Conservation (phyloP, 2,797 vertebrate genomes). For the Gambelia wislizenii region DNA sequence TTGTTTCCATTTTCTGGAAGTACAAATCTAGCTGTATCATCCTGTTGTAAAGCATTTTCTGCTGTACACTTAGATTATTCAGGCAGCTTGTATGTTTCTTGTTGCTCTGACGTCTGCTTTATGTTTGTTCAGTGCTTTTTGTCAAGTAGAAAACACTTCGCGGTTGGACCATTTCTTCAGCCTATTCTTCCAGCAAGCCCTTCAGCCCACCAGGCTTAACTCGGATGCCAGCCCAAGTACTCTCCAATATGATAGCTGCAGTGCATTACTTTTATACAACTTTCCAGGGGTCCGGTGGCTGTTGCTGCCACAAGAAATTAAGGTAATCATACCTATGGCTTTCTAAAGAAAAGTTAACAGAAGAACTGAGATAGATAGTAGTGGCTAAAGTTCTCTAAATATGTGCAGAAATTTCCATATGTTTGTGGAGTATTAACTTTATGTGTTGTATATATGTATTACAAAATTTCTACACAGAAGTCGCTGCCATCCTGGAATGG, state of each 20-base stretch:
- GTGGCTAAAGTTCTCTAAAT: neutral
- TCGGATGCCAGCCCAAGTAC: conserved; percentile 57
- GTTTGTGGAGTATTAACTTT: neutral
- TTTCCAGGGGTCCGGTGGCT: conserved; percentile 94
- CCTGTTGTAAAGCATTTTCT: neutral
- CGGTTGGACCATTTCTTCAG: conserved; percentile 95
- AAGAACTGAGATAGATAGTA: neutral
- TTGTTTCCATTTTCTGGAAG: neutral
- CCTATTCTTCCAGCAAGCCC: conserved; percentile 93
- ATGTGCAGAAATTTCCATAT: neutral
- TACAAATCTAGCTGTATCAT: neutral
- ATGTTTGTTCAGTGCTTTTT: conserved; percentile 88
- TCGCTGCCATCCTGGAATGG: neutral
- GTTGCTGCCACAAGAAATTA: conserved; percentile 87
- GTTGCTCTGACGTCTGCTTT: conserved; percentile 68
- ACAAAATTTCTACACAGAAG: neutral
- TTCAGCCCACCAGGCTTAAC: conserved; percentile 82
- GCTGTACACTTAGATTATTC: conserved; percentile 36
- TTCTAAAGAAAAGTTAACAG: neutral
- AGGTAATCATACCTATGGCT: conserved; percentile 76
- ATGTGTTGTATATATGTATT: neutral
- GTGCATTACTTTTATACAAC: conserved; percentile 83
- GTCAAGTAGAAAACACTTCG: conserved; percentile 83
- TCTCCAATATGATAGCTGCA: conserved; percentile 75
- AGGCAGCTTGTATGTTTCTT: conserved; percentile 45